A percentile compares a stretch with the other conserved stretches of the same genome.
These are phyloP conservation scores for Plagodis pulveraria DNA, from an alignment of 2,888 invertebrate genomes.

Conservation along the genomic window DNA sequence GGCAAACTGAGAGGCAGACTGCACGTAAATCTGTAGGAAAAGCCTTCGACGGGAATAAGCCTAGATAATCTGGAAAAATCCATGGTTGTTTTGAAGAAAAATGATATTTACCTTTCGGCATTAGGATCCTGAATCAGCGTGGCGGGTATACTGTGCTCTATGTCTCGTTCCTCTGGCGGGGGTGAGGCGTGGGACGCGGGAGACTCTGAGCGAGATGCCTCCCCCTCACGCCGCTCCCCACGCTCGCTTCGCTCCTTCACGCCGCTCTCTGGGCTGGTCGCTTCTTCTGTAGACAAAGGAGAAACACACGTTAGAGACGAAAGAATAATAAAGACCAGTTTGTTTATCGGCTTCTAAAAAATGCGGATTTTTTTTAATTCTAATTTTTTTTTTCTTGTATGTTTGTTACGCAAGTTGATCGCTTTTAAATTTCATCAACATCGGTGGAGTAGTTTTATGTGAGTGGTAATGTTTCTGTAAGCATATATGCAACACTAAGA, in stretches of 20 bases:
- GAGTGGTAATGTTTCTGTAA: no score
- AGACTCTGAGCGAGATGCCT: conserved; percentile 74
- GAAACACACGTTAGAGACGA: conserved; percentile 21
- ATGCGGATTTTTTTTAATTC: no score
- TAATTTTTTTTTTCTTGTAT: no score
- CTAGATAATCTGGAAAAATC: no score
- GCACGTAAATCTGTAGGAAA: no score
- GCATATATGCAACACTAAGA: no score
- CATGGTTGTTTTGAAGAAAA: no score
- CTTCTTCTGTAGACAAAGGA: conserved; percentile 81
- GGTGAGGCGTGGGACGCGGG: conserved; percentile 66
- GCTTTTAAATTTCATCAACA: no score
- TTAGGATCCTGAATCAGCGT: conserved; percentile 83
- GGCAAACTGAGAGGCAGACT: no score
- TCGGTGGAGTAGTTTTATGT: no score
- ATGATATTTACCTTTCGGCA: conserved; percentile 66
- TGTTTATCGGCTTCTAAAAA: not conserved
- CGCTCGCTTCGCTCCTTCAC: conserved; percentile 81
- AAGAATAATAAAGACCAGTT: not conserved
- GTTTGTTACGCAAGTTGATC: not conserved
- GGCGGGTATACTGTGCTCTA: conserved; percentile 84
- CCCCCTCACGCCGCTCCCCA: conserved; percentile 76
- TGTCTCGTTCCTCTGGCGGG: conserved; percentile 75
- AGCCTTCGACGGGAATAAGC: no score
- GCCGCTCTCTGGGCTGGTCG: conserved; percentile 85